Evolutionary conservation across 2,113 vertebrate genomes (phyloP).

Genomic region (Pica pica): DNA sequence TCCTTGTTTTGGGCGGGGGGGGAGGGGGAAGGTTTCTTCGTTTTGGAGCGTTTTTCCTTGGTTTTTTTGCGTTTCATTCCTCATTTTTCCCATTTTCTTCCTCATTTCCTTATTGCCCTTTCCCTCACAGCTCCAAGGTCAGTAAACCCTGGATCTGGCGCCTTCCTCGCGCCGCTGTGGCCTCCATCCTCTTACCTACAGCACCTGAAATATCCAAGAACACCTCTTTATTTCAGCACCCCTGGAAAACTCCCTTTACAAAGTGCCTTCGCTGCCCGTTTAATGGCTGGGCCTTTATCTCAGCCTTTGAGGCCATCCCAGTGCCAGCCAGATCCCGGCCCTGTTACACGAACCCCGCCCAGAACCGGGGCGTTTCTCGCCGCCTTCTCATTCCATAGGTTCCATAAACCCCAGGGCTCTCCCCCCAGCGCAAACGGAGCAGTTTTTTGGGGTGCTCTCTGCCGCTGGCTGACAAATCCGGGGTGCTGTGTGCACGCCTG

Average conservation of each 20-base stretch:
- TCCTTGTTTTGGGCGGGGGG: no score
- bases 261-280: neutral
- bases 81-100: no score
- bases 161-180: neutral
- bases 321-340: no score
- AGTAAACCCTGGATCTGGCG: neutral
- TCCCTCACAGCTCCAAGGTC: neutral
- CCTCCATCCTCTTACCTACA: rapidly evolving
- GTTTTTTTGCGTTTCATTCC: no score
- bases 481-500: no score
- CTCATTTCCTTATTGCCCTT: no score
- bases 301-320: neutral
- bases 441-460: neutral
- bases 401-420: no score
- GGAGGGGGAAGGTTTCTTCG: no score
- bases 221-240: neutral
- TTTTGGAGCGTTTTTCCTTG: neutral
- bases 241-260: neutral
- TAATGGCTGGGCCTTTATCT: neutral
- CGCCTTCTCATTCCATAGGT: no score
- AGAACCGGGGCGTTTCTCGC: neutral
- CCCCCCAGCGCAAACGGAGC: no score
- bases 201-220: neutral
- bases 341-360: neutral
- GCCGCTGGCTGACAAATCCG: no score